Evolutionary conservation across 2,888 invertebrate genomes (phyloP), one percentile per base, ranked within the genome.

Genomic region (Andrena chrysosceles): DNA sequence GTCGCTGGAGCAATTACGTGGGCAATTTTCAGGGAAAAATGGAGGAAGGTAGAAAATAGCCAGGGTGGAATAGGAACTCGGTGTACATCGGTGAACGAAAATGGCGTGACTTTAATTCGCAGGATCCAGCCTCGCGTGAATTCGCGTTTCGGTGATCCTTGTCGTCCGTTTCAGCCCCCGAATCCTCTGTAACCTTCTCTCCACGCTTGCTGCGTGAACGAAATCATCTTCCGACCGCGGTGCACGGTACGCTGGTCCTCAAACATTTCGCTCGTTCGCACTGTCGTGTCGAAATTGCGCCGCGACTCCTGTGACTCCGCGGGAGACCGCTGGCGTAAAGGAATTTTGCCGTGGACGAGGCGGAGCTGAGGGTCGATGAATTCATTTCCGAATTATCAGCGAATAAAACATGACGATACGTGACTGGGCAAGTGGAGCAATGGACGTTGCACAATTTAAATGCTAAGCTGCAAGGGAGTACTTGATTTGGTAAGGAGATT

Each of bases 151-250:
- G 42, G 2, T 54, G 16, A 59, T 72, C 35, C 68, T 56, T 23
- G 59, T 35, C 60, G 10, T 8, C 16, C 48, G 16, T 33, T 4
- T 42, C 42, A 42, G 42, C 6, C 8, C 8, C 35, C 16, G 23
- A 8, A 20, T 56, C 31, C 63, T 56, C n/a, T 7, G 10, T 23
- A 10, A 10, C n/a, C 31, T 42, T 31, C 20, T 29, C 16, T 80
- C 70, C 60, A 23, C 77, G 64, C 20, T 54, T 48, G 54, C 77
- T 29, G 66, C 35, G 42, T 35, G 67, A 68, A 49, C 60, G 67
- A 76, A 68, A 81, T 80, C 81, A 69, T 81, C 81, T 72, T 81
- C 56, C 63, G 52, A 29, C 48, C 66, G 67, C 23, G 60, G 35
- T 62, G 33, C 75, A 67, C 67, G 75, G 49, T 20, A 26, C 33